Base-by-base conservation (phyloP, 2,888 invertebrate species). In the Baronia brevicornis region DNA sequence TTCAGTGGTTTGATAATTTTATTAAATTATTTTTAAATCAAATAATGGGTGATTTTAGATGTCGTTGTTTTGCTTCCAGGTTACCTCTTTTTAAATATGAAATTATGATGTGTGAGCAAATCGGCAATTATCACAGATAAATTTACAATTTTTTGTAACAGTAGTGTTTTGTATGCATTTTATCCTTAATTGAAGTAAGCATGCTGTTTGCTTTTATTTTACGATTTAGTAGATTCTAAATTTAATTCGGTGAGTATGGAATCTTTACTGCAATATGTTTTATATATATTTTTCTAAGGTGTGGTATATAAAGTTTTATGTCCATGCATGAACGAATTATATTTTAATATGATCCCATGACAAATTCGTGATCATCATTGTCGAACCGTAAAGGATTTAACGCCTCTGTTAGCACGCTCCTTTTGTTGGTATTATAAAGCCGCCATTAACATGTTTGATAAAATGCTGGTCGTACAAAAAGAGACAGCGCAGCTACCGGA, bases 351-450 rank as follows among this genome's bases (percentile, higher is more conserved):
- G 58, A 60, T 57, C 61, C 69, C 67, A 67, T 73, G 80, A 80
- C 79, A 79, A 78, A 75, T 71, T 68, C 70, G 70, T 63, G 68
- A 75, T 70, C 67, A 72, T 74, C 66, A 65, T 67, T 78, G 71
- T 74, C 69, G 73, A 78, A 78, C 82, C 77, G 80, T 79, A 74
- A 82, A 78, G 84, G 84, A 85, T 85, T 85, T 85, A 82, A 85
- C 84, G 84, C 84, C 78, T 84, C 75, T 60, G 74, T 82, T 84
- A 69, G 77, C 84, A 78, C 78, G 71, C 78, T 84, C 69, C 79
- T 73, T 82, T 82, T 84, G 82, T 84, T 77, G 73, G 65, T 51
- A 60, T 58, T 65, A 80, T 78, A 82, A 82, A 74, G 78, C 77
- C 73, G 74, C 79, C 82, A 84, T 82, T 80, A 82, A 73, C 72